Evolutionary conservation across 2,113 vertebrate genomes (phyloP), one percentile per base, ranked within the genome.

Genomic region (Tragulus kanchil): DNA sequence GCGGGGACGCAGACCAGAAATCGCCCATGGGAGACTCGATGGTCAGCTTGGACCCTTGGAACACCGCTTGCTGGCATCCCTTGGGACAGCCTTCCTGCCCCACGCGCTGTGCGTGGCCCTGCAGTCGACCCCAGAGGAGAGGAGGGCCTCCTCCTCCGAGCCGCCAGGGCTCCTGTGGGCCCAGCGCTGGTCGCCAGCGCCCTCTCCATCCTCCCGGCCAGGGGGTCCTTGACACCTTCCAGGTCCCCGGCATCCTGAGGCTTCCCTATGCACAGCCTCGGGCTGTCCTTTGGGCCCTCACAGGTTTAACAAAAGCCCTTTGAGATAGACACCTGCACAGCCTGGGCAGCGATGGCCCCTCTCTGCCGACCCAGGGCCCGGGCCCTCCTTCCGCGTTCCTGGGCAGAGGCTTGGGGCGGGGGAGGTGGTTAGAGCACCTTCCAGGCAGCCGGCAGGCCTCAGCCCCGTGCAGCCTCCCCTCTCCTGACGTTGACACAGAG

Each of bases 231-330:
- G n/a, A 8, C 15, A 85, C 28, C 94, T 94, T 83, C 79, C 94
- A 50, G 95, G 94, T 85, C 97, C 52, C 81, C 65, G 95, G 50
- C 26, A 25, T 12, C 10, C 36, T 25, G 58, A 69, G 85, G 89
- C 84, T 71, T 90, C 88, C 54, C 25, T 14, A 64, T 25, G 82
- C 56, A 3, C 15, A 89, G 96, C 95, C 95, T 78, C 1, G 1
- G 87, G 71, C 92, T 93, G 92, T 81, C 95, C 96, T 95, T 97
- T 85, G 26, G 87, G 93, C 92, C 5, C 0, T 96, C 93, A 82
- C 75, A 97, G 95, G 96, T 85, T 93, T 48, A 96, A 97, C 97
- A 98, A 97, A 97, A 97, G 95, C 95, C 84, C 95, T 97, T 97
- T 97, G 97, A 97, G 97, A 95, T 97, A 95, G 95, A 93, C 54